phyloP scores from a whole-genome alignment of 1,140 invertebrate genomes.

The Dinothrombium tinctorium region DNA sequence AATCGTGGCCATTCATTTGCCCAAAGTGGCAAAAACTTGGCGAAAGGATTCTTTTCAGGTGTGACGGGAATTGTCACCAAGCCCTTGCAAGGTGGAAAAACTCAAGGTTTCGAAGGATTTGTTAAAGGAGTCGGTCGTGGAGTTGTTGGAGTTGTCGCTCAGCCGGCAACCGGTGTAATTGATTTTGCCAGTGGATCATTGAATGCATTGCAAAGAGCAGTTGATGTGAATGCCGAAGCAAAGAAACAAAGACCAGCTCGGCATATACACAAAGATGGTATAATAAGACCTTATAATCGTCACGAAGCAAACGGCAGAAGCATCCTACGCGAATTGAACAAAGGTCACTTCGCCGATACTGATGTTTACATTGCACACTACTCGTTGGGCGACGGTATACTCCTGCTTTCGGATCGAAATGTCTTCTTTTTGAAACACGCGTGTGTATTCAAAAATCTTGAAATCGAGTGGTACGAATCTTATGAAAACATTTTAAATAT shows the following conservation, averaged over 20 bases:
- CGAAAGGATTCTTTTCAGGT: slow-evolving; percentile 76
- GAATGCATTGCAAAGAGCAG: slow-evolving; percentile 60
- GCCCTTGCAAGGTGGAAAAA: slow-evolving; percentile 47
- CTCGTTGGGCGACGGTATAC: slow-evolving; percentile 33
- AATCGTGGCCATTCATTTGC: slow-evolving; percentile 56
- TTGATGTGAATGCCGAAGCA: slow-evolving; percentile 31
- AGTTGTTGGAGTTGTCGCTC: slow-evolving; percentile 69
- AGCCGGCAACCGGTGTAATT: slow-evolving; percentile 82
- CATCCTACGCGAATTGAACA: slow-evolving; percentile 3
- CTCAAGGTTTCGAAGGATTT: slow-evolving; percentile 79
- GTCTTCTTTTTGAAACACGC: slow-evolving; percentile 39
- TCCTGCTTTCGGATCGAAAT: slow-evolving; percentile 69
- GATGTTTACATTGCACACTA: slow-evolving; percentile 38
- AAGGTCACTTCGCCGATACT: neutral
- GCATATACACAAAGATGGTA: slow-evolving; percentile 52
- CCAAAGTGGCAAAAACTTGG: slow-evolving; percentile 73
- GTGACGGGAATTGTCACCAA: slow-evolving; percentile 85
- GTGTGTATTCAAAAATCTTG: slow-evolving; percentile 8
- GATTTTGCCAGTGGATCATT: slow-evolving; percentile 93
- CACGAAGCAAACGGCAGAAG: slow-evolving; percentile 34
- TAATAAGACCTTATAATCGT: slow-evolving; percentile 58
- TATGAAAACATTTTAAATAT: slow-evolving; percentile 6
- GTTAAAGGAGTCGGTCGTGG: slow-evolving; percentile 92
- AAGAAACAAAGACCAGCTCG: slow-evolving; percentile 53
- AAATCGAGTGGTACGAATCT: slow-evolving; percentile 4